A percentile compares a stretch with the other conserved stretches of the same genome.
Evolutionary conservation across 2,888 invertebrate species (phyloP).

Genomic region (Ophion ellenae): DNA sequence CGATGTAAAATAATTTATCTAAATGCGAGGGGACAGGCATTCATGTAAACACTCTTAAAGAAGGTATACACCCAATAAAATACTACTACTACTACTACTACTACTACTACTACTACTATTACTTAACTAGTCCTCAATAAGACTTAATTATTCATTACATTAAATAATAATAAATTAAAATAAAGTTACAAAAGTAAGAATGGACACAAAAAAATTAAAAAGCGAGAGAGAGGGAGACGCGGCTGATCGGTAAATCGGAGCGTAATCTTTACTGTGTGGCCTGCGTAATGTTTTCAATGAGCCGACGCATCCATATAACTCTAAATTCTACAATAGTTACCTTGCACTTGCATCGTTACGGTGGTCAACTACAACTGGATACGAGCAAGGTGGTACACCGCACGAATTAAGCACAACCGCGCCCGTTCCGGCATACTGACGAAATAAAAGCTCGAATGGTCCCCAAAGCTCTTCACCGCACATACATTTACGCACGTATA

Average conservation of each 20-base stretch:
- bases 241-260: neutral
- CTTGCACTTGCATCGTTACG: constrained; percentile 35
- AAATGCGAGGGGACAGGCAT: no score
- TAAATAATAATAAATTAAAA: no score
- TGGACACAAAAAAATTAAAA: neutral
- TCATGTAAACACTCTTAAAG: no score
- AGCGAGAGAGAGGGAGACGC: neutral
- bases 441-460: constrained; percentile 57
- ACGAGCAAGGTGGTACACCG: constrained; percentile 56
- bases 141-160: no score
- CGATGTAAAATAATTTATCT: no score
- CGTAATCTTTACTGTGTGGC: constrained; percentile 8
- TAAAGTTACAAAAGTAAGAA: no score
- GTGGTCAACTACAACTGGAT: constrained; percentile 47
- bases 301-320: constrained; percentile 41
- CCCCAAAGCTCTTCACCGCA: constrained; percentile 26
- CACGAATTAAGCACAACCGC: constrained; percentile 56
- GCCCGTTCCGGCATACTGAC: constrained; percentile 45
- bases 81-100: no score
- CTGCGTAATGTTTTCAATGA: constrained; percentile 26
- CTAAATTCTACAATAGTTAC: constrained; percentile 5
- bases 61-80: no score
- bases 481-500: neutral
- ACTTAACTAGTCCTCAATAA: no score
- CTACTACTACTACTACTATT: no score